These are phyloP conservation scores for Danio jaintianensis DNA, from an alignment of 2,797 vertebrate species.

Conservation along the genomic window DNA sequence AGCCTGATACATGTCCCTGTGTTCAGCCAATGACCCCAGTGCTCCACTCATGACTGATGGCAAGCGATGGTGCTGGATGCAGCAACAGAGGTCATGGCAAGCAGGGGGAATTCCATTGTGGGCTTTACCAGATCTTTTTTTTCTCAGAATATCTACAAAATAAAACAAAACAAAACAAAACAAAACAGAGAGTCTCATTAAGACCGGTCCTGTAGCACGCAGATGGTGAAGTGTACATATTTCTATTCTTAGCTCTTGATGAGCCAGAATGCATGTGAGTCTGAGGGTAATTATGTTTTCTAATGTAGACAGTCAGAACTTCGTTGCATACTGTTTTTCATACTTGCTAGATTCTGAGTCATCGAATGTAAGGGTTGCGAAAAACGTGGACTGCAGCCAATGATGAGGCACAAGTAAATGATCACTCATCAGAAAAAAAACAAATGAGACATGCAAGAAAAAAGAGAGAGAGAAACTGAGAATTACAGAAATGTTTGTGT, in stretches of 20 bases:
- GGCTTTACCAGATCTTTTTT: slow-evolving; percentile 3
- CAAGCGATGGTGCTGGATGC: slow-evolving; percentile 19
- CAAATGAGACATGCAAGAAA: neutral
- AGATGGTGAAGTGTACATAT: slow-evolving; percentile 31
- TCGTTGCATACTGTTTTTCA: slow-evolving; percentile 32
- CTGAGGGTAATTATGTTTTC: slow-evolving; percentile 40
- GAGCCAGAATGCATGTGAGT: slow-evolving; percentile 48
- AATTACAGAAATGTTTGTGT: neutral
- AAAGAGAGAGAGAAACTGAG: neutral
- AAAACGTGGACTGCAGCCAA: neutral
- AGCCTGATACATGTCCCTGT: slow-evolving; percentile 32
- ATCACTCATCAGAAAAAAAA: neutral
- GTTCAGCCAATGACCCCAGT: slow-evolving; percentile 29
- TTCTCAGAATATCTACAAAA: slow-evolving; percentile 11
- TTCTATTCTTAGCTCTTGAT: slow-evolving; percentile 58
- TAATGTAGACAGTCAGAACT: slow-evolving; percentile 44
- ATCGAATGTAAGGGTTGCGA: neutral
- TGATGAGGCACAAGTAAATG: neutral
- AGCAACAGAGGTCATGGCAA: slow-evolving; percentile 6
- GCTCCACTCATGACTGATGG: slow-evolving; percentile 23
- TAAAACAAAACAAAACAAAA: neutral
- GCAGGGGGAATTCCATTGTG: neutral
- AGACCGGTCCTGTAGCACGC: slow-evolving; percentile 13
- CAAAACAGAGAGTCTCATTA: neutral
- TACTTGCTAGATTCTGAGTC: slow-evolving; percentile 30